Conservation (phyloP, 2,888 invertebrate species). For the Scotopteryx bipunctaria region DNA sequence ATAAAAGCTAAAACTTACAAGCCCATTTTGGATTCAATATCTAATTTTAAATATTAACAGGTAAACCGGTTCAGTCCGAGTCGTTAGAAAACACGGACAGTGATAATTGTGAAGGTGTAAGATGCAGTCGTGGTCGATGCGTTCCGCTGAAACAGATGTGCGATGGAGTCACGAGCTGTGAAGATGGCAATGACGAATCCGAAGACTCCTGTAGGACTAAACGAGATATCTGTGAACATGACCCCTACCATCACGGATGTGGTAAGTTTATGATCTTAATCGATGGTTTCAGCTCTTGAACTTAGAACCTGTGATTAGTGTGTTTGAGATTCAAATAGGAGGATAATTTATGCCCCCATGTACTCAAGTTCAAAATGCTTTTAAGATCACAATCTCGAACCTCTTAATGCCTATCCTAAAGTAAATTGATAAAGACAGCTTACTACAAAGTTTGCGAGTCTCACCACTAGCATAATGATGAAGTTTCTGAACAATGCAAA, state of each 20-base stretch:
- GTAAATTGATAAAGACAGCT: constrained; percentile 18
- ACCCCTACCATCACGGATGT: constrained; percentile 65
- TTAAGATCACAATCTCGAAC: neutral
- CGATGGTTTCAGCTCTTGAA: too few species aligned
- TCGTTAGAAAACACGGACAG: constrained; percentile 8
- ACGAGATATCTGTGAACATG: constrained; percentile 48
- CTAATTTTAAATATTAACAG: constrained; percentile 11
- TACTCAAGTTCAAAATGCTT: constrained; percentile 2
- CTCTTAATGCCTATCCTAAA: constrained; percentile 6
- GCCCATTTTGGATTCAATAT: too few species aligned
- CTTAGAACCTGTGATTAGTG: too few species aligned
- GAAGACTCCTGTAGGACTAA: constrained; percentile 70
- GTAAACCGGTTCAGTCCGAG: constrained; percentile 14
- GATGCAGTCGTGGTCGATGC: constrained; percentile 89
- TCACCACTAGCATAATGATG: constrained; percentile 16
- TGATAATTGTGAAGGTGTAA: constrained; percentile 81
- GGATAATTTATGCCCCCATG: constrained; percentile 4
- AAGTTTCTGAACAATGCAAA: constrained; percentile 19
- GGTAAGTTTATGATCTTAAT: too few species aligned
- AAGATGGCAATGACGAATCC: constrained; percentile 87
- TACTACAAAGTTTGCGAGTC: constrained; percentile 16
- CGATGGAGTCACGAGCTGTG: constrained; percentile 87
- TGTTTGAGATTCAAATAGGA: too few species aligned
- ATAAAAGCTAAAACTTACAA: too few species aligned
- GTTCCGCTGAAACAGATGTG: constrained; percentile 84